Percentiles rank a stretch among this genome's conserved stretches.
Conservation (phyloP, 2,888 invertebrate genomes). For the Tetrapedia diversipes region DNA sequence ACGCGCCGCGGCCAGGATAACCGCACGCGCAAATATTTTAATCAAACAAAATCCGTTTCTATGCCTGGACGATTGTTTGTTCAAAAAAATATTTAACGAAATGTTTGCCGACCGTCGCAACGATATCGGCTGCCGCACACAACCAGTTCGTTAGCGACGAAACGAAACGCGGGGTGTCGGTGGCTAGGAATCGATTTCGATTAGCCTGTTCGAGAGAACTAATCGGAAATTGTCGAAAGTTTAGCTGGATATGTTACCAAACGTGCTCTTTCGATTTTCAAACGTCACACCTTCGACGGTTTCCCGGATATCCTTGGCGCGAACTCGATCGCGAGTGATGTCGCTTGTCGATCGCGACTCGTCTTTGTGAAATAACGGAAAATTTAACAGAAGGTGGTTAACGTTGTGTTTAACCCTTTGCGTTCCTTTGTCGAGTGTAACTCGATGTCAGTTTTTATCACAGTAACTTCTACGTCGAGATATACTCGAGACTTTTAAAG, state of each 20-base stretch:
- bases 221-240: slow-evolving; percentile 39
- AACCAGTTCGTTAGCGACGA: neutral
- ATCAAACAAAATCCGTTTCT: neutral
- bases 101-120: neutral
- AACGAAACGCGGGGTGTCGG: neutral
- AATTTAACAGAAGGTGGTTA: neutral
- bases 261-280: slow-evolving; percentile 51
- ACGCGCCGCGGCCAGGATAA: slow-evolving; percentile 3
- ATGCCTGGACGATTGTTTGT: neutral
- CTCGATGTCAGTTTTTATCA: too few relatives aligned
- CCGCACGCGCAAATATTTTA: slow-evolving; percentile 15
- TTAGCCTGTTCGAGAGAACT: slow-evolving; percentile 30
- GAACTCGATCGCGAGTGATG: slow-evolving; percentile 46
- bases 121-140: neutral
- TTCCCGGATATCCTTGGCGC: slow-evolving; percentile 22
- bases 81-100: neutral
- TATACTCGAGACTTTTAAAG: too few relatives aligned
- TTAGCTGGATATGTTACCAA: slow-evolving; percentile 39
- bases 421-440: too few relatives aligned
- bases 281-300: slow-evolving; percentile 41
- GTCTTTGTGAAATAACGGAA: slow-evolving; percentile 21
- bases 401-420: too few relatives aligned
- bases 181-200: slow-evolving; percentile 4
- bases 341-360: slow-evolving; percentile 12
- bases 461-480: too few relatives aligned